Evolutionary conservation across 2,888 invertebrate species (phyloP).

Genomic region (Automeris io): DNA sequence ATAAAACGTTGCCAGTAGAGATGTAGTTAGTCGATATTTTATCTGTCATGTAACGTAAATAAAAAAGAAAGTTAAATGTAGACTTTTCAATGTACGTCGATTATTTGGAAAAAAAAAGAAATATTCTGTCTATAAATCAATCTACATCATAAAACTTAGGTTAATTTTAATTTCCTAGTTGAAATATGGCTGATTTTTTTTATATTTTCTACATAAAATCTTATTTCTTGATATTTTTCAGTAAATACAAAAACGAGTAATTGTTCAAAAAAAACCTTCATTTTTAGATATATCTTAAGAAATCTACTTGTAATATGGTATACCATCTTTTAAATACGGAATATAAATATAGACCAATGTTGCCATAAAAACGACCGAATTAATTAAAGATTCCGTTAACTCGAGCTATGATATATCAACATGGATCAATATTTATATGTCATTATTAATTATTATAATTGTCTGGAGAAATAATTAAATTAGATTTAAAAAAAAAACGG

Average conservation of each 20-base stretch:
- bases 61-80: no score
- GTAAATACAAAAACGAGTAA: no score
- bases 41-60: slow-evolving; percentile 3
- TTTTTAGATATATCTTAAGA: background rate
- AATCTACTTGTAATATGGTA: background rate
- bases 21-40: slow-evolving; percentile 10
- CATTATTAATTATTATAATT: background rate
- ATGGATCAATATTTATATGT: background rate
- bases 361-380: background rate
- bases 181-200: no score
- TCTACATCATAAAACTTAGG: no score
- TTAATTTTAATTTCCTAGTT: no score
- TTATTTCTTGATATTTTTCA: no score
- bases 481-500: slow-evolving; percentile 2
- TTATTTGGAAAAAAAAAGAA: no score
- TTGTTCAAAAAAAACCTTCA: no score
- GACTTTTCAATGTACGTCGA: no score
- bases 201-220: no score
- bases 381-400: background rate
- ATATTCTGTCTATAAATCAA: no score
- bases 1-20: slow-evolving; percentile 8
- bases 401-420: background rate
- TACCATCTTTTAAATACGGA: background rate
- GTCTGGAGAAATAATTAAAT: background rate
- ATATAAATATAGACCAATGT: background rate